phyloP scores from a whole-genome alignment of 37 sponge, comb jelly and placozoan genomes.

The Beroe ovata region DNA sequence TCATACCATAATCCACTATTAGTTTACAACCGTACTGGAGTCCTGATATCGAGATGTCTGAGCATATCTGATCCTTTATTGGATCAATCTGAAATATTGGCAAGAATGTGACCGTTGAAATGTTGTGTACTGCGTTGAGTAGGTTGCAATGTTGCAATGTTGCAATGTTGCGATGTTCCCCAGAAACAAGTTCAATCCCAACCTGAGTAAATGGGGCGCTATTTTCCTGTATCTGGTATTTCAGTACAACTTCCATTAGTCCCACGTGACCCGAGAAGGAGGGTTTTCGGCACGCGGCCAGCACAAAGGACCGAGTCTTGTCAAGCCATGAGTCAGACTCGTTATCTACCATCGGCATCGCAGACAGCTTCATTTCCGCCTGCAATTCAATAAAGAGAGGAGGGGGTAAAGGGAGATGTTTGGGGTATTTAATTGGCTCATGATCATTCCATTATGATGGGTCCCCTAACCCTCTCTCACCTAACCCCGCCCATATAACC shows the following conservation, averaged over 20 bases:
- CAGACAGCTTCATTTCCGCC: slow-evolving; percentile 45
- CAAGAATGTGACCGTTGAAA: too few species aligned
- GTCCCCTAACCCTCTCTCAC: too few species aligned
- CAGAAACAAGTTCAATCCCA: too few species aligned
- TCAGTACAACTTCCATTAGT: slow-evolving; percentile 58
- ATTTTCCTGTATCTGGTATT: slow-evolving; percentile 31
- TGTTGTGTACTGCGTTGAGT: too few species aligned
- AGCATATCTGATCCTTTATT: neutral
- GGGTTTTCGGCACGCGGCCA: slow-evolving; percentile 45
- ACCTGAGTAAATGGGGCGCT: neutral
- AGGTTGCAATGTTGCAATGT: too few species aligned
- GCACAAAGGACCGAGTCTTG: slow-evolving; percentile 19
- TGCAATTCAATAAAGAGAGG: too few species aligned
- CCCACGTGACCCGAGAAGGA: slow-evolving; percentile 62
- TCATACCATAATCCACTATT: slow-evolving; percentile 26
- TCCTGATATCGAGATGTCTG: neutral
- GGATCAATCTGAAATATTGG: neutral
- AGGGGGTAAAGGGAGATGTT: too few species aligned
- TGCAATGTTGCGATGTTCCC: too few species aligned
- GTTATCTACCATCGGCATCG: neutral
- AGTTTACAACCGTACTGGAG: slow-evolving; percentile 44
- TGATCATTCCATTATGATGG: too few species aligned
- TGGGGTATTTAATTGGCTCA: too few species aligned
- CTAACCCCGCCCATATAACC: too few species aligned
- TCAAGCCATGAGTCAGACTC: slow-evolving; percentile 51